Percentiles rank a stretch among this genome's conserved stretches.
These are phyloP conservation scores for Zele albiditarsus DNA, from an alignment of 2,888 invertebrate species.

Conservation along the genomic window DNA sequence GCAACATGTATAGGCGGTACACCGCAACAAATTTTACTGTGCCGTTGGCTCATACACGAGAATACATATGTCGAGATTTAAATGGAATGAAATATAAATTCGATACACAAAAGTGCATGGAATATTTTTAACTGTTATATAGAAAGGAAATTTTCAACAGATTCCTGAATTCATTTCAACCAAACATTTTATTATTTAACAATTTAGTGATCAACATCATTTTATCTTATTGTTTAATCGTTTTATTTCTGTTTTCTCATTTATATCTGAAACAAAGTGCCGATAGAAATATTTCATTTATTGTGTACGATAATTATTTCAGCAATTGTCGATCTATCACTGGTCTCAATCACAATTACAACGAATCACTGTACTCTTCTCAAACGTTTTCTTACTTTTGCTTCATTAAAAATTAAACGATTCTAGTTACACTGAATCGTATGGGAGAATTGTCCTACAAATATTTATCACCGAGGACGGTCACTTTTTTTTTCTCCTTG, in stretches of 20 bases:
- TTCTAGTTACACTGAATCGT: constrained; percentile 12
- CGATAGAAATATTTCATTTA: background rate
- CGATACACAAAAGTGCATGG: background rate
- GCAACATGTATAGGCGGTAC: constrained; percentile 1
- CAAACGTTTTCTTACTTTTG: constrained; percentile 17
- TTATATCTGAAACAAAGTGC: constrained; percentile 17
- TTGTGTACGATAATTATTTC: constrained; percentile 10
- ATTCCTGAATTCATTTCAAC: background rate
- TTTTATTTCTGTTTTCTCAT: background rate
- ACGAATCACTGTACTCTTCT: constrained; percentile 7
- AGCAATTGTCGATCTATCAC: constrained; percentile 17
- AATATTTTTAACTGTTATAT: background rate
- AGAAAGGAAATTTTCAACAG: too few species aligned
- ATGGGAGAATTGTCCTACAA: constrained; percentile 20
- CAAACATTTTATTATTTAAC: constrained; percentile 30
- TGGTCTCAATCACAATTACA: constrained; percentile 20
- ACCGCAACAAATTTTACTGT: constrained; percentile 4
- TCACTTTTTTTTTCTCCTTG: background rate
- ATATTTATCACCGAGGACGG: constrained; percentile 27
- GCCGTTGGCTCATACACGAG: background rate
- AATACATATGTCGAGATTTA: background rate
- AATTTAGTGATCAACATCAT: constrained; percentile 25
- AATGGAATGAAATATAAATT: background rate
- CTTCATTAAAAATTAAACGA: background rate
- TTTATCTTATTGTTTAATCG: background rate